Percentiles rank a stretch among this genome's conserved stretches.
Conservation (phyloP, 23 tunicate genomes). For the Phallusia fumigata region DNA sequence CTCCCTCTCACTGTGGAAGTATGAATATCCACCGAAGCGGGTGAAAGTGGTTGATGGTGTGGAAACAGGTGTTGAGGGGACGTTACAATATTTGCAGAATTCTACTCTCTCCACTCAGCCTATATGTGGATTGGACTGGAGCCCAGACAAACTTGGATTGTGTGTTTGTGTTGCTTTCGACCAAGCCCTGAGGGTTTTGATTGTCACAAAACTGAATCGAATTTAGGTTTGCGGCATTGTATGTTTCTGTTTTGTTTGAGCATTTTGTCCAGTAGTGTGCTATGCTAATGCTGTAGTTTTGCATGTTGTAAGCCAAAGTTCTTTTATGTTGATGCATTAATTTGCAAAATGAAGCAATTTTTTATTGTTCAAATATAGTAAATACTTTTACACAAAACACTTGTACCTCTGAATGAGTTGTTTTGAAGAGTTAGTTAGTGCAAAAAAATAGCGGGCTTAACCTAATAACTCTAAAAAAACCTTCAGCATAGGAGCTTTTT, state of each 20-base stretch:
- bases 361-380: too few relatives aligned
- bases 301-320: neutral
- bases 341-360: too few relatives aligned
- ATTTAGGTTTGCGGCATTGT: constrained; percentile 12
- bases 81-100: constrained; percentile 84
- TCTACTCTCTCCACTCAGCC: constrained; percentile 97
- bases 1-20: constrained; percentile 86
- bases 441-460: too few relatives aligned
- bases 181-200: constrained; percentile 81
- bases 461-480: too few relatives aligned
- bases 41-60: constrained; percentile 73
- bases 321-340: neutral
- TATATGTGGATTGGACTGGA: constrained; percentile 90
- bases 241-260: neutral
- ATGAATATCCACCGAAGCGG: constrained; percentile 86
- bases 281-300: neutral
- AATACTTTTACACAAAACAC: too few relatives aligned
- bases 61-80: constrained; percentile 73
- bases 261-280: neutral
- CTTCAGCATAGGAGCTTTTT: too few relatives aligned
- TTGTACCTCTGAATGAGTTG: too few relatives aligned
- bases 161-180: constrained; percentile 91
- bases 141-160: constrained; percentile 95
- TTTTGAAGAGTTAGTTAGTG: too few relatives aligned
- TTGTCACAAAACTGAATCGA: constrained; percentile 85